Evolutionary conservation across 2,888 invertebrate genomes (phyloP), one percentile per base, ranked within the genome.

Genomic region (Heteromurus nitidus): DNA sequence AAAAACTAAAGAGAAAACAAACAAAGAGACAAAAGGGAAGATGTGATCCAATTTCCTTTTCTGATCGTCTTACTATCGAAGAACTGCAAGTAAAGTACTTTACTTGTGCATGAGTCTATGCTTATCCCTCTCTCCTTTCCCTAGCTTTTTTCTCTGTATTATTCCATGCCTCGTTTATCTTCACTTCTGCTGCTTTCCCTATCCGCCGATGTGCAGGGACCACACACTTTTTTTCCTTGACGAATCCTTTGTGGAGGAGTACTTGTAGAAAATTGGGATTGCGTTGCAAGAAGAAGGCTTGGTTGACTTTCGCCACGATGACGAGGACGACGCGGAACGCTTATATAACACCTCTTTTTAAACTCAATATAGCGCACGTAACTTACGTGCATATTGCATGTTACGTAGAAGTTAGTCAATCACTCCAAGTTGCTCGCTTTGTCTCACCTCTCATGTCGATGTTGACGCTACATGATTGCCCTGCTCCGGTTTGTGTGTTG

Each of bases 31-130:
- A 68, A 82, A 68, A 68, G 77, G 73, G 82, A 77, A 81, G 85
- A 85, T 85, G 83, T 75, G 84, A 85, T 85, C 84, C 84, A 85
- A 84, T 85, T 85, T 84, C 84, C 83, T 82, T 79, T 84, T 67
- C 75, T 77, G 79, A 76, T 82, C 83, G 69, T 83, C 80, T 76
- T 67, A 69, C 77, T 47, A 31, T 64, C 82, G 20, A 75, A 58
- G 65, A 55, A 58, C 24, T 64, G 67, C 53, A 72, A 64, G 47
- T 36, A 31, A 76, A 79, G 72, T 53, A 70, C 53, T 69, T 79
- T 79, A 55, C 31, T 77, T 58, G n/a, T n/a, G n/a, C n/a, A n/a
- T n/a, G n/a, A n/a, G n/a, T 30, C 53, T 58, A 36, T 30, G 11
- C 20, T 3, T 53, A 11, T 65, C 31, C 31, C 72, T 22, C 47